These are phyloP conservation scores for Prinia subflava DNA, from an alignment of 2,113 vertebrate species.

Conservation along the genomic window DNA sequence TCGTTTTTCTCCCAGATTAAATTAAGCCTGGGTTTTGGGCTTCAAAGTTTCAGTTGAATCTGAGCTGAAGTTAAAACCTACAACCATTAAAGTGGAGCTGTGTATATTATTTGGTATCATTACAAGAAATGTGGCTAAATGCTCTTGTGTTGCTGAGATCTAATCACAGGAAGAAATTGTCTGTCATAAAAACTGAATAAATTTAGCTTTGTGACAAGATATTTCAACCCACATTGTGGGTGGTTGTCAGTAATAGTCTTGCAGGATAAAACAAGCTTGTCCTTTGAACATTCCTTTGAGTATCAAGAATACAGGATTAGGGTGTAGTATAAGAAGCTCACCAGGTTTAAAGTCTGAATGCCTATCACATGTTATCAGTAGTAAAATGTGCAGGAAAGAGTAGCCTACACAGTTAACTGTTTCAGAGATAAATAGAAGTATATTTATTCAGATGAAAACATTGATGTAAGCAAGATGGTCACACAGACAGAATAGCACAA, in stretches of 20 bases:
- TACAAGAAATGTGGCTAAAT: not conserved
- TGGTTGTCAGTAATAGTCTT: not conserved
- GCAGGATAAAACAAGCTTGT: not conserved
- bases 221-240: not conserved
- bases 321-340: not conserved
- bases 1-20: not conserved
- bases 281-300: not conserved
- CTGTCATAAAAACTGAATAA: not conserved
- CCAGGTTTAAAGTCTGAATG: not conserved
- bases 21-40: not conserved
- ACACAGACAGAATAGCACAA: not conserved
- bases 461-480: not conserved
- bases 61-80: not conserved
- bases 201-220: not conserved
- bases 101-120: not conserved
- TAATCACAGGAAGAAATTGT: not conserved
- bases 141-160: not conserved
- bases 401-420: not conserved
- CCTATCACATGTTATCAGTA: not conserved
- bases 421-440: not conserved
- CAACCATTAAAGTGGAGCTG: not conserved
- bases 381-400: not conserved
- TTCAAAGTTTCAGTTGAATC: not conserved
- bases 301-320: not conserved
- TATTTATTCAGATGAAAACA: not conserved